Evolutionary conservation across 2,797 vertebrate genomes (phyloP).

Genomic region (Glyptemys insculpta): DNA sequence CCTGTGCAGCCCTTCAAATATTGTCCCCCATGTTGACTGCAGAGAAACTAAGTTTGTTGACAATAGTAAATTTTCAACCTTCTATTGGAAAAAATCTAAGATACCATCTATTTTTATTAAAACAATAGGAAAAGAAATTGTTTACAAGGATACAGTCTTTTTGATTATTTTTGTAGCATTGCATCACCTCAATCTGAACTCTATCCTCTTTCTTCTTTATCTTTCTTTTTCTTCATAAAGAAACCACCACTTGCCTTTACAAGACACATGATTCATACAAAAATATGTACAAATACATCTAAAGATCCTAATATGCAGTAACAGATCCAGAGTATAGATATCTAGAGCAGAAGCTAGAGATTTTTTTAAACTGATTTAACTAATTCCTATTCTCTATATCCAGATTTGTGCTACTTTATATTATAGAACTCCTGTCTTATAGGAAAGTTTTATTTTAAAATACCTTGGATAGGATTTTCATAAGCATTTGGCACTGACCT

Average conservation of each 20-base stretch:
- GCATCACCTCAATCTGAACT: neutral
- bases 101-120: neutral
- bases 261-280: neutral
- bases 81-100: neutral
- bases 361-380: neutral
- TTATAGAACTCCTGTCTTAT: neutral
- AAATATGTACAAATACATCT: neutral
- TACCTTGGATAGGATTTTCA: neutral
- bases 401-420: fast-evolving
- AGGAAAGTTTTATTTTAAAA: neutral
- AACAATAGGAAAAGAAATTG: neutral
- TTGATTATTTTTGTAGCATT: neutral
- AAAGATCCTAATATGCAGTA: neutral
- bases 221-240: neutral
- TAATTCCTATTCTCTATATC: neutral
- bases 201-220: neutral
- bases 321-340: neutral
- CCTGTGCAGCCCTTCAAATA: neutral
- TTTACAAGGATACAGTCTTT: neutral
- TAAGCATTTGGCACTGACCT: neutral
- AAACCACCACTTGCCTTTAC: neutral
- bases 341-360: neutral
- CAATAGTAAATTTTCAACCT: neutral
- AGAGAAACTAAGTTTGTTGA: neutral
- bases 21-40: neutral